A percentile compares a stretch with the other conserved stretches of the same genome.
Evolutionary conservation across 2,113 vertebrate species (phyloP).

Genomic region (Atractosteus spatula): DNA sequence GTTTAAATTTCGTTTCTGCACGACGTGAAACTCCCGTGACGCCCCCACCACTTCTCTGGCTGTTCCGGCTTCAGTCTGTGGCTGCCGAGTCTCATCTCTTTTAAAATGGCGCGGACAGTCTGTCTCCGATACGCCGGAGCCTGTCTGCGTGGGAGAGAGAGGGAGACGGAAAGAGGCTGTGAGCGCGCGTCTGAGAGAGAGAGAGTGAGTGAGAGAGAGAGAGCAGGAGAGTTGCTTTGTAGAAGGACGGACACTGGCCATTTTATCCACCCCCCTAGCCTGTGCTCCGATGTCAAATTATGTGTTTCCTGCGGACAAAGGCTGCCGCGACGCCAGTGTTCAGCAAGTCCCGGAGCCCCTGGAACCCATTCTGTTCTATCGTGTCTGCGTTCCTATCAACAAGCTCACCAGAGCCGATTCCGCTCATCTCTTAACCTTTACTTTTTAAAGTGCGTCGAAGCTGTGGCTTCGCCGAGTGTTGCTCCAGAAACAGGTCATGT

Average conservation of each 20-base stretch:
- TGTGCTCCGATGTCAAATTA: not conserved
- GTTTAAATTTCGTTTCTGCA: not conserved
- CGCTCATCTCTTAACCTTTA: too few relatives aligned
- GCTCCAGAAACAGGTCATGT: too few relatives aligned
- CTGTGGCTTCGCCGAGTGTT: too few relatives aligned
- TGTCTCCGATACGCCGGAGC: constrained; percentile 8
- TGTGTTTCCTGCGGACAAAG: not conserved
- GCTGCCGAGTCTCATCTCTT: constrained; percentile 10
- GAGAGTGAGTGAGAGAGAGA: constrained; percentile 12
- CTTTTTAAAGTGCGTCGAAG: too few relatives aligned
- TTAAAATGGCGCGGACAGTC: constrained; percentile 28
- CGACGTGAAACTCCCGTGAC: not conserved
- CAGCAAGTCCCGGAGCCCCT: not conserved
- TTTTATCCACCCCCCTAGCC: not conserved
- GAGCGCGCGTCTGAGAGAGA: not conserved
- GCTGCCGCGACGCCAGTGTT: not conserved
- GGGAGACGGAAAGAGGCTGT: not conserved
- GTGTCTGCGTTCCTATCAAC: not conserved
- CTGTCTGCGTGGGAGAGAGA: not conserved
- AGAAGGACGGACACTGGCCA: not conserved
- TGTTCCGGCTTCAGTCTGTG: constrained; percentile 16
- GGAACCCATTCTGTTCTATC: not conserved
- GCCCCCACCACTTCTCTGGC: not conserved
- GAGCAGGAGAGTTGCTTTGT: constrained; percentile 6
- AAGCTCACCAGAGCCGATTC: too few relatives aligned